Conservation (phyloP, 2,113 vertebrate species). For the Chionodraco myersi region DNA sequence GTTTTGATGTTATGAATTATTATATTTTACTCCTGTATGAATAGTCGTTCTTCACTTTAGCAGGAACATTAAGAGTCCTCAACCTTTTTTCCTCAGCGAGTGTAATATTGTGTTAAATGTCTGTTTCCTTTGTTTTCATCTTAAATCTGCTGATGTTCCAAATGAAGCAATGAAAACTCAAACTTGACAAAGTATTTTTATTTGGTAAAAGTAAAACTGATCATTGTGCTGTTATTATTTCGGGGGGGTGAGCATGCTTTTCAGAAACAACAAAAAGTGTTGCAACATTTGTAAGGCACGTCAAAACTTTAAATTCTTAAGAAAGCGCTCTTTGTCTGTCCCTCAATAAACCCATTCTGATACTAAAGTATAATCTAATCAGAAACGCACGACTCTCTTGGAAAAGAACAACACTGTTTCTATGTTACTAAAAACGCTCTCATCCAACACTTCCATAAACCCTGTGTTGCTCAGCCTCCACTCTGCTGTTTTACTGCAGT, state of each 20-base stretch:
- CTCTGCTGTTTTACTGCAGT: constrained; percentile 42
- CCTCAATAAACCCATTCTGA: not conserved
- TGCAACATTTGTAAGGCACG: not conserved
- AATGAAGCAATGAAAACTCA: too few species aligned
- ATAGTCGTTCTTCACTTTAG: too few species aligned
- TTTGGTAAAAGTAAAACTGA: too few species aligned
- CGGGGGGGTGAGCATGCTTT: not conserved
- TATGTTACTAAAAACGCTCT: constrained; percentile 13
- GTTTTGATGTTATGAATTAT: too few species aligned
- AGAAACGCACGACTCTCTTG: constrained; percentile 7
- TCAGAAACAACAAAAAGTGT: not conserved
- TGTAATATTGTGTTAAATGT: too few species aligned
- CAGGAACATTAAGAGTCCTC: too few species aligned
- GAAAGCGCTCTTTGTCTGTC: not conserved
- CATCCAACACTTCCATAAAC: constrained; percentile 45
- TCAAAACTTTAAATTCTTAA: not conserved
- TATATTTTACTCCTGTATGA: too few species aligned
- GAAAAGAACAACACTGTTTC: not conserved
- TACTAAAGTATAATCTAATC: constrained; percentile 5
- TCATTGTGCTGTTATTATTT: too few species aligned
- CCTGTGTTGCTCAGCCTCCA: constrained; percentile 18
- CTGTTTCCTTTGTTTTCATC: too few species aligned
- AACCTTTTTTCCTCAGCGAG: too few species aligned
- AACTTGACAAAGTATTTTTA: too few species aligned
- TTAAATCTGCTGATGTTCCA: too few species aligned